Evolutionary conservation across 2,797 vertebrate genomes (phyloP), one percentile per base, ranked within the genome.

Genomic region (Squalus acanthias): DNA sequence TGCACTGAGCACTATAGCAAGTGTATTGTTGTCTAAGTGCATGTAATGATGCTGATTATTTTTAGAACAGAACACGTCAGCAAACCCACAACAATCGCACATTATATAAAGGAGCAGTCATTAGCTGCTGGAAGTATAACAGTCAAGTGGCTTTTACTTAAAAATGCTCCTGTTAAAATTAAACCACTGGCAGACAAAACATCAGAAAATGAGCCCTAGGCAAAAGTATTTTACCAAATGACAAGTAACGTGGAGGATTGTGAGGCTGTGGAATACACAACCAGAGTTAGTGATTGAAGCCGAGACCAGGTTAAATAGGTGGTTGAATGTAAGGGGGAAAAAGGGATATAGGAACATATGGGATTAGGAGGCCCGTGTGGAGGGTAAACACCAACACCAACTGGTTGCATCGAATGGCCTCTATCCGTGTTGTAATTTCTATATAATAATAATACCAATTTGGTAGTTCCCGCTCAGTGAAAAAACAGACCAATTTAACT

Each of bases 101-200:
- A 72, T 9, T 95, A 7, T 95, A 74, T 72, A 50, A 72, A 95
- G 93, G 46, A 72, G 93, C 46, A 95, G 46, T 67, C 94, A 95
- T 95, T 95, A 95, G 94, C 70, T 26, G 29, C 70, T 95, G 29
- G 70, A 74, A 33, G 50, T 74, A 76, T 17, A 95, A 20, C 94
- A 74, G 69, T 95, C 94, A 95, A 95, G 94, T 95, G 94, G 46
- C 70, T 76, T 46, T 57, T 95, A 57, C 94, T 74, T 95, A 74
- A 74, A 57, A 95, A 95, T 95, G 13, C 15, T 95, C 70, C 70
- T 95, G 94, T 24, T 94, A 69, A 67, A 69, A 89, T 85, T 85
- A 85, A 85, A 50, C 67, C 39, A 72, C n/a, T 70, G 39, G 93
- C 20, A 95, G 39, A 95, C 67, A 72, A 95, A 95, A 72, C 69